These are phyloP conservation scores for Oscheius myriophilus DNA, from an alignment of 2,888 invertebrate species.

Conservation along the genomic window DNA sequence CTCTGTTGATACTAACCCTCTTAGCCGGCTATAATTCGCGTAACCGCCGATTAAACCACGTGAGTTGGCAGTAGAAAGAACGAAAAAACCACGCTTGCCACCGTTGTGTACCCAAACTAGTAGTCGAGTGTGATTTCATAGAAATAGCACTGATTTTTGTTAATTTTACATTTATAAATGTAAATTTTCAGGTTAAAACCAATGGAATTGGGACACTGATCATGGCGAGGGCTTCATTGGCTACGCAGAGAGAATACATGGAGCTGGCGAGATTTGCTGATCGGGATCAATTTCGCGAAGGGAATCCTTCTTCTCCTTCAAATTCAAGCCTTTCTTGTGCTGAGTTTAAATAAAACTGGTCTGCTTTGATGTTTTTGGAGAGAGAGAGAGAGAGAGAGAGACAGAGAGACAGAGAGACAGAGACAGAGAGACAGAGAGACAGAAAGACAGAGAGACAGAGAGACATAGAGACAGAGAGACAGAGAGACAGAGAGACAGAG, in stretches of 20 bases:
- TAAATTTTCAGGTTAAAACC: slow-evolving; percentile 40
- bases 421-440: no score
- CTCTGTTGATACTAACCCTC: background rate
- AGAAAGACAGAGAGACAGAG: no score
- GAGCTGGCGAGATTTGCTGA: slow-evolving; percentile 15
- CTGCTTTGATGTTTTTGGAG: no score
- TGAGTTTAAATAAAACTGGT: no score
- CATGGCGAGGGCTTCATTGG: slow-evolving; percentile 55
- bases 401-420: no score
- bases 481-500: no score
- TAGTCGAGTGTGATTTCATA: background rate
- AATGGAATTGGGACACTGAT: slow-evolving; percentile 54
- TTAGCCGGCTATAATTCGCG: slow-evolving; percentile 1
- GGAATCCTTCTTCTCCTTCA: no score
- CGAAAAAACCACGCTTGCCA: background rate
- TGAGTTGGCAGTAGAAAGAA: slow-evolving; percentile 1
- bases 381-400: background rate
- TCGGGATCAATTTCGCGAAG: no score
- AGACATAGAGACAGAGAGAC: no score
- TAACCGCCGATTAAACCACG: background rate
- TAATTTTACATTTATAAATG: background rate
- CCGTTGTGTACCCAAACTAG: no score
- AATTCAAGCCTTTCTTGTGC: no score
- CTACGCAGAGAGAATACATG: slow-evolving; percentile 29
- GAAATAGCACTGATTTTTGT: background rate